Evolutionary conservation across 2,797 vertebrate species (phyloP), one percentile per base, ranked within the genome.

Genomic region (Nannoperca obscura): DNA sequence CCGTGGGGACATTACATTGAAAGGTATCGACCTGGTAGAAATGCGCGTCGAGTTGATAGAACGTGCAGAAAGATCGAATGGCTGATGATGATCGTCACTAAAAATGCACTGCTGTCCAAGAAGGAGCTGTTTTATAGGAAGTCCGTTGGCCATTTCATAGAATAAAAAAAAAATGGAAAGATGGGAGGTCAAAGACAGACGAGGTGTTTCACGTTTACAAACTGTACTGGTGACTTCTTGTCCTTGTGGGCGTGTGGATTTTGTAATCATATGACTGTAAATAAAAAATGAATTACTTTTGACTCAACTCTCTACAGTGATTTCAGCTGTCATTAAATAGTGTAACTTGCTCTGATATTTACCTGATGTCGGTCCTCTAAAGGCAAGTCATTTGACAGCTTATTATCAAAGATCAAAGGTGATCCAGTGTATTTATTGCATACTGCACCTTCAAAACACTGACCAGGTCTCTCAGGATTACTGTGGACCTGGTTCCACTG

Each of bases 241-340:
- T 86, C 55, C 50, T 81, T 72, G 75, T 84, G 73, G 68, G 64
- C 24, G 65, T 87, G 81, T 89, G 83, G 78, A 71, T 93, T 93
- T 93, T 94, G 83, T 94, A 89, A 82, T 75, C 61, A 78, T 67
- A 87, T 69, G 46, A 82, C 67, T 86, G 91, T 92, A 89, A 93
- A 92, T 92, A 85, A 91, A 93, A 91, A 84, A 78, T 72, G 40
- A 82, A 87, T 55, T 76, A 89, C 76, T 86, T 92, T 84, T 91
- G 76, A 75, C 52, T 55, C 47, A 57, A 27, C 36, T 15, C 46
- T 57, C 7, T 40, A 4, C 9, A 53, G 3, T 60, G 1, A 10
- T 42, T 68, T 38, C 49, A 71, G 52, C 14, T 15, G 50, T 44
- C 11, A 13, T 62, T 17, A 27, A 32, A 44, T 53, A 24, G 20